Evolutionary conservation across 2,113 vertebrate species (phyloP), one percentile per base, ranked within the genome.

Genomic region (Brachypodius melanocephalos): DNA sequence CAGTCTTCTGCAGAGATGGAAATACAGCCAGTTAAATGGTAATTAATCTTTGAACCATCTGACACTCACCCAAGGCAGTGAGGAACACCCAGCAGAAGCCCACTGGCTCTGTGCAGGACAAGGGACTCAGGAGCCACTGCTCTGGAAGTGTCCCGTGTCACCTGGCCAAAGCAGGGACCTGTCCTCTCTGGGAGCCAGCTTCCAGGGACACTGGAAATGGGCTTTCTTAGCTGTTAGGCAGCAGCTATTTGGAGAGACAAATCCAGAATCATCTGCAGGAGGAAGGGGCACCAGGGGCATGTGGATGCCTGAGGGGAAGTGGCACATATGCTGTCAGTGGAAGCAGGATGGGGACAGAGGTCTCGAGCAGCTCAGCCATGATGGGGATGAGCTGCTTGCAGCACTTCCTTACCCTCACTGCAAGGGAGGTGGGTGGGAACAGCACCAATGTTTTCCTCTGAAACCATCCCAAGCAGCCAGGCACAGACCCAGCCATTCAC

Each of bases 41-140:
- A 87, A 96, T 96, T 97, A 95, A 95, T 91, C 93, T 94, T 61
- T 89, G 83, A 95, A 93, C 88, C 73, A 22, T 28, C 40, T 79
- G 83, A 90, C 79, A 58, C 46, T 76, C 51, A 45, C 78, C 61
- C 54, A 66, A 31, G 65, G 62, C 0, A 0, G 28, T 49, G 62
- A 91, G 75, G 14, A 88, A 28, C 17, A 80, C 71, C 69, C 57
- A 75, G 49, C 21, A 49, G 87, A 29, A 67, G 48, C 17, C 32
- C 43, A 8, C 17, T 12, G 49, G 63, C 48, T 85, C 71, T 40
- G 65, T 4, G 4, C 0, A 1, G 43, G 55, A 9, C 65, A 66
- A 45, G 15, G 38, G 38, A 38, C 26, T n/a, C 59, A 40, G 63
- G 21, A 80, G 51, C 28, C 55, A 16, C 8, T 1, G 2, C 31